These are phyloP conservation scores for Keiferia lycopersicella DNA, from an alignment of 2,888 invertebrate genomes.

Conservation along the genomic window DNA sequence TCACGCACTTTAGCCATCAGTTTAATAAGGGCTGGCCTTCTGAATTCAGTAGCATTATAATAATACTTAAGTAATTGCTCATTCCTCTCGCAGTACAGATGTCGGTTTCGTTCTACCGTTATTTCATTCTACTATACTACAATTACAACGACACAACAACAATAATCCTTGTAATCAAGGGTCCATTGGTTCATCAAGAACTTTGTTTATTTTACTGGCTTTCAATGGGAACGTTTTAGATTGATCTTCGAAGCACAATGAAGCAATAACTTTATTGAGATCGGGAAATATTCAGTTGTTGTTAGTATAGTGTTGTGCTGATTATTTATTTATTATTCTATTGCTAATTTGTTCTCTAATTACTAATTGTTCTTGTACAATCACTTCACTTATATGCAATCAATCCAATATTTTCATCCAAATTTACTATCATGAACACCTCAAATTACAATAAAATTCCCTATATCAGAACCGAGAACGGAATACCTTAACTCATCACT, in stretches of 20 bases:
- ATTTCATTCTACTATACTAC: conserved; percentile 28
- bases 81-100: conserved; percentile 59
- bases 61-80: conserved; percentile 59
- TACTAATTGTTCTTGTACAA: neutral
- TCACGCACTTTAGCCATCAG: conserved; percentile 52
- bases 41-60: conserved; percentile 70
- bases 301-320: neutral
- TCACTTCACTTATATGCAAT: neutral
- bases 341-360: neutral
- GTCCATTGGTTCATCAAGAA: conserved; percentile 49
- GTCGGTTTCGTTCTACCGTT: conserved; percentile 53
- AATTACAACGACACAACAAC: conserved; percentile 45
- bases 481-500: too few relatives aligned
- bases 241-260: conserved; percentile 21
- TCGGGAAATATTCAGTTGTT: conserved; percentile 11
- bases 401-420: neutral
- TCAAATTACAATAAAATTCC: too few relatives aligned
- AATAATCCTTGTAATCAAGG: conserved; percentile 37
- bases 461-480: too few relatives aligned
- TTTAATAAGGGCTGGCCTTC: conserved; percentile 49
- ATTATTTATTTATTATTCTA: neutral
- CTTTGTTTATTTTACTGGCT: conserved; percentile 41
- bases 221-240: conserved; percentile 31
- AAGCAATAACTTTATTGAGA: conserved; percentile 10
- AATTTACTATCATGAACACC: too few relatives aligned